Evolutionary conservation across 1,140 invertebrate species (phyloP).

Genomic region (Microplitis demolitor): DNA sequence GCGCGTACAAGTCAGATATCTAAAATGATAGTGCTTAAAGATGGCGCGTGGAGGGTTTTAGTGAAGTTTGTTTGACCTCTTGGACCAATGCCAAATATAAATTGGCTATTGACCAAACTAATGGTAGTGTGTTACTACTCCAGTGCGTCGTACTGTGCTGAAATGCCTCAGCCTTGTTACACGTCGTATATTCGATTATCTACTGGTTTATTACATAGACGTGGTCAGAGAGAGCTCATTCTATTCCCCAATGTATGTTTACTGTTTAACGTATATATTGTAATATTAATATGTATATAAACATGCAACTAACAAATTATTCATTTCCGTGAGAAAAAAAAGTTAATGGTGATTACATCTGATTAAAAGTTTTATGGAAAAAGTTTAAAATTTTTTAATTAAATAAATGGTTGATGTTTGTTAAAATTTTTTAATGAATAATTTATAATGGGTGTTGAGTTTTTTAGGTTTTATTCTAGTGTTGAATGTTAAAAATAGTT

Average conservation of each 20-base stretch:
- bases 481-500: no score
- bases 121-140: conserved; percentile 38
- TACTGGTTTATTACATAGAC: conserved; percentile 51
- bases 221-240: conserved; percentile 1
- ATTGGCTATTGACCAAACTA: conserved; percentile 61
- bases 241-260: background rate
- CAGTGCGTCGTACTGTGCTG: conserved; percentile 35
- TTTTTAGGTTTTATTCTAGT: no score
- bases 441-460: no score
- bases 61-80: conserved; percentile 49
- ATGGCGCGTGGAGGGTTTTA: conserved; percentile 14
- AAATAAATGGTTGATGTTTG: no score
- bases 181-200: conserved; percentile 59
- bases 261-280: background rate
- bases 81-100: conserved; percentile 58
- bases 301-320: no score
- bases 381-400: no score
- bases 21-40: background rate
- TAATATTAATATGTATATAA: background rate
- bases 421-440: no score
- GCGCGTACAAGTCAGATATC: background rate
- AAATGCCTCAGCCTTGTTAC: conserved; percentile 51
- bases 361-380: no score
- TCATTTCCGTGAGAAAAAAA: no score
- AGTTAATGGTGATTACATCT: no score